phyloP scores from a whole-genome alignment of 2,113 vertebrate species.

The Donacobius atricapilla region DNA sequence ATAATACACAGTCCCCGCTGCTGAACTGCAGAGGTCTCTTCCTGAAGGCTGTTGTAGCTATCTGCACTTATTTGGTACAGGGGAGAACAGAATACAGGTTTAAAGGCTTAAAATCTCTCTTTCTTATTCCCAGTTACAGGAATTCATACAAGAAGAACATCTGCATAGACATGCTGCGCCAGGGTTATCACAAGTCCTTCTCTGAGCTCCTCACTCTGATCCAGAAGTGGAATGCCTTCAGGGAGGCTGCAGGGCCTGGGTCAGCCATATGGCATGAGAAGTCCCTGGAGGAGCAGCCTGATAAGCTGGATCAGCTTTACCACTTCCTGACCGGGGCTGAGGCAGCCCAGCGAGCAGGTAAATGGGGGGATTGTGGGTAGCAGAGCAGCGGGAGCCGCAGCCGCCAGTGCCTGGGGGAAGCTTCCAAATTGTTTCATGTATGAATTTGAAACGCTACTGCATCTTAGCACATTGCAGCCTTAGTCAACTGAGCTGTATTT shows the following conservation, averaged over 20 bases:
- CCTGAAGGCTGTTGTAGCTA: background rate
- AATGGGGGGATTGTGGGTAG: slow-evolving; percentile 54
- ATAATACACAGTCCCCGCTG: background rate
- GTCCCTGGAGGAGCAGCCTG: slow-evolving; percentile 82
- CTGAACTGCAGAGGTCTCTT: slow-evolving; percentile 12
- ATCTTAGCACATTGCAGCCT: slow-evolving; percentile 53
- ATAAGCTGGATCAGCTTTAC: slow-evolving; percentile 86
- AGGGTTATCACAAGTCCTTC: slow-evolving; percentile 85
- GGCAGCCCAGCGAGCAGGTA: slow-evolving; percentile 80
- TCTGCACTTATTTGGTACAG: background rate
- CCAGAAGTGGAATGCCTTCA: slow-evolving; percentile 79
- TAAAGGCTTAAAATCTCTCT: slow-evolving; percentile 37
- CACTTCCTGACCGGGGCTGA: slow-evolving; percentile 85
- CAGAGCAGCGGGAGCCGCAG: slow-evolving; percentile 61
- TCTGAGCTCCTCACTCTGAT: slow-evolving; percentile 80
- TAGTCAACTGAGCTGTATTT: slow-evolving; percentile 47
- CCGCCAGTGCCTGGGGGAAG: slow-evolving; percentile 57
- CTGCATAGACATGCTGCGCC: slow-evolving; percentile 84
- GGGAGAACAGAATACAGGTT: background rate
- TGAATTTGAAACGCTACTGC: slow-evolving; percentile 62
- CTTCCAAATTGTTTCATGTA: slow-evolving; percentile 56
- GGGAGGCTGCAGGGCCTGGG: slow-evolving; percentile 83
- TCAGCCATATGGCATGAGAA: slow-evolving; percentile 90
- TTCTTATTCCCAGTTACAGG: slow-evolving; percentile 74
- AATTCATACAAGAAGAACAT: slow-evolving; percentile 86